Evolutionary conservation across 2,113 vertebrate genomes (phyloP), one percentile per base, ranked within the genome.

Genomic region (Beaufortia kweichowensis): DNA sequence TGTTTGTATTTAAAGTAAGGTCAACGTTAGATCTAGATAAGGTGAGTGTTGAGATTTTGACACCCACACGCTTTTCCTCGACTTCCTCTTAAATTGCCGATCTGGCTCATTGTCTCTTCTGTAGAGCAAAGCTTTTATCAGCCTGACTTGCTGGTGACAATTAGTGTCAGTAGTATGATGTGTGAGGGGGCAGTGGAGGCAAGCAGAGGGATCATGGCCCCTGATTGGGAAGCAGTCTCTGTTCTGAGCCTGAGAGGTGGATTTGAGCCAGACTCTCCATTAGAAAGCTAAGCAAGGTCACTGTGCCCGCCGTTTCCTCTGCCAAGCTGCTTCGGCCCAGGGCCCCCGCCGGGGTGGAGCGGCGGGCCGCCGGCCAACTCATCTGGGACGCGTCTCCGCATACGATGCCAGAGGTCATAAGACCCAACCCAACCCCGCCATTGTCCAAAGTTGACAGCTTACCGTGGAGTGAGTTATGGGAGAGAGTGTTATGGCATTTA

Each of bases 211-310:
- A 87, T 78, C 68, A 76, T 76, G 64, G 82, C 79, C 84, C 10
- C 19, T 82, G 88, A 89, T 85, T 80, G 79, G 68, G 63, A 78
- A 67, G 35, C 61, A 46, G 50, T 79, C 85, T 79, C 50, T 48
- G 64, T 57, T 50, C 61, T 33, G 64, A 82, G 80, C 84, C 86
- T 87, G 86, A 87, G 88, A 78, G 21, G 83, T 93, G 92, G 90
- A 90, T 74, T 79, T 19, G 28, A 8, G 92, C 91, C 92, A 93
- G 88, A 81, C 85, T 86, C 79, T 90, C 89, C 88, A 91, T 93
- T 92, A 91, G 83, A 82, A 84, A 90, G 84, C 82, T 79, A 74
- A 72, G 79, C 88, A 89, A 92, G 91, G 91, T 92, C 90, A 90
- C 82, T 84, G 63, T 57, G 72, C 84, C 79, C 79, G 82, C 81